Evolutionary conservation across 2,113 vertebrate species (phyloP), one percentile per base, ranked within the genome.

Genomic region (Petrocephalus zakoni): DNA sequence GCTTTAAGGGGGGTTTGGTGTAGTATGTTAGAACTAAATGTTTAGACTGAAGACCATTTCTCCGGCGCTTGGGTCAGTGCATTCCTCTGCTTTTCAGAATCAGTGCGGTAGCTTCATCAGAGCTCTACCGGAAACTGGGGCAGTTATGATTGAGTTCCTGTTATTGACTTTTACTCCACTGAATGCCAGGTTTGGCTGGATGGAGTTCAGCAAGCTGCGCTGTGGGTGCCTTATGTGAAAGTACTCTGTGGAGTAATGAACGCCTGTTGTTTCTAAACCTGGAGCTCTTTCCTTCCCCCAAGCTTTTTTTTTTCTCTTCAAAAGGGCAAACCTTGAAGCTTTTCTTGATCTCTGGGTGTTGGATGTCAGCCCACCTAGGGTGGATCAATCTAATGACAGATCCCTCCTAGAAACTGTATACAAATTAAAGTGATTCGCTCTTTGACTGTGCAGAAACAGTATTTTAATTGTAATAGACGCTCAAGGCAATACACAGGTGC

Each of bases 141-240:
- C 96, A 96, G 97, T 97, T 97, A 95, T 96, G 96, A 97, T 95
- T 94, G 93, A 97, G 95, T 97, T 98, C 97, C 97, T 98, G 97
- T 97, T 97, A 96, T 96, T 98, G 96, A 96, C 96, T 96, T 93
- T 90, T 89, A 88, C 87, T 91, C 88, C 84, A 78, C 82, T 61
- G 34, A 52, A 61, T 88, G 93, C 94, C 93, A 94, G 91, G 91
- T 92, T 94, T 92, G 90, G 91, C 83, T 88, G 90, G 91, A 93
- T 88, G 89, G 47, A 91, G 91, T 91, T 93, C 90, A 93, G 92
- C 91, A 90, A 89, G 46, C 29, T 29, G 87, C 89, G 91, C 89
- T 95, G 92, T 93, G 91, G 91, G 90, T 90, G 61, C 84, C 88
- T 78, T 88, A 51, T 88, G 72, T 78, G 46, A 91, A 89, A 61